A percentile compares a stretch with the other conserved stretches of the same genome.
Evolutionary conservation across 2,113 vertebrate species (phyloP).

Genomic region (Ophthalmolycus amberensis): DNA sequence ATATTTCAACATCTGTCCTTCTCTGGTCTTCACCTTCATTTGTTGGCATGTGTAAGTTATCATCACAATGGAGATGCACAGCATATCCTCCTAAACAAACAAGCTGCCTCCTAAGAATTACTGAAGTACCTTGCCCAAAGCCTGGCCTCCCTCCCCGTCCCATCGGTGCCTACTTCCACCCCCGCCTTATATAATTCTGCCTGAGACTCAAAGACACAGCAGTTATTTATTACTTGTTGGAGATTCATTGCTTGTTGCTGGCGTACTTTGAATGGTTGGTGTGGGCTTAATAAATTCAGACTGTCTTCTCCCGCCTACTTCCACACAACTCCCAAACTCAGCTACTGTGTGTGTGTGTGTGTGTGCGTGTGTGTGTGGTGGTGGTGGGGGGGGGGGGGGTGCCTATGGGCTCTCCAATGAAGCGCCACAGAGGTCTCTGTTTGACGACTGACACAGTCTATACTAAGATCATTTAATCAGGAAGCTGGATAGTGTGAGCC

Average conservation of each 20-base stretch:
- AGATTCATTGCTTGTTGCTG: slow-evolving; percentile 73
- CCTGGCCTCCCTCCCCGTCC: slow-evolving; percentile 43
- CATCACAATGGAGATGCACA: slow-evolving; percentile 8
- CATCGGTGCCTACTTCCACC: slow-evolving; percentile 42
- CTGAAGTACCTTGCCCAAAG: slow-evolving; percentile 54
- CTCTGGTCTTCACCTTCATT: not conserved
- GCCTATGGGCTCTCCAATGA: slow-evolving; percentile 3
- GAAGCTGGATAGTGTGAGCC: slow-evolving; percentile 16
- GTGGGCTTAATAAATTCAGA: slow-evolving; percentile 75
- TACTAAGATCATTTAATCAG: slow-evolving; percentile 22
- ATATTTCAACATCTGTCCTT: not conserved
- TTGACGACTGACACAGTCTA: slow-evolving; percentile 11
- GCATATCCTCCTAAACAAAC: slow-evolving; percentile 46
- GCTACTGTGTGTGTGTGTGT: slow-evolving; percentile 17
- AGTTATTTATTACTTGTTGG: slow-evolving; percentile 70
- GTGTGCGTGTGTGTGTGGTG: slow-evolving; percentile 12
- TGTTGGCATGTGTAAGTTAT: slow-evolving; percentile 31
- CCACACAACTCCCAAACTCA: slow-evolving; percentile 37
- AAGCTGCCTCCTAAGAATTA: slow-evolving; percentile 54
- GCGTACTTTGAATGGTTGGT: slow-evolving; percentile 58
- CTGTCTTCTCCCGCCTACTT: slow-evolving; percentile 57
- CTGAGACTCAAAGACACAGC: slow-evolving; percentile 57
- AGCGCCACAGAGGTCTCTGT: slow-evolving; percentile 22
- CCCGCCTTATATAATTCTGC: slow-evolving; percentile 50
- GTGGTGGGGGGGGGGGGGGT: not conserved